Percentiles rank a stretch among this genome's conserved stretches.
phyloP scores from a whole-genome alignment of 92 coral and sea anemone genomes.

The Zoanthus sansibaricus region DNA sequence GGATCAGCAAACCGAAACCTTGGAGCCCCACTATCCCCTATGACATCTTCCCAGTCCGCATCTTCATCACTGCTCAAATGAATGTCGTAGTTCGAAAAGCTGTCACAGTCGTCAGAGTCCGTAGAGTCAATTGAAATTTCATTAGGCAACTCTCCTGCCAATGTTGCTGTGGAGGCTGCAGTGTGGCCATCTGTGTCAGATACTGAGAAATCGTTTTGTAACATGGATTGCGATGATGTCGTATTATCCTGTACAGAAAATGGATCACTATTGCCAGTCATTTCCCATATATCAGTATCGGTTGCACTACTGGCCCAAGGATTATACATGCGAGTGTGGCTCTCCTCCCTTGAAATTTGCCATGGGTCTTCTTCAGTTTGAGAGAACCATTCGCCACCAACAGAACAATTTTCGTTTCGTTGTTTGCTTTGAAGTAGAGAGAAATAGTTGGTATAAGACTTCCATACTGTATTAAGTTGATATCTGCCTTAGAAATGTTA shows the following conservation, averaged over 20 bases:
- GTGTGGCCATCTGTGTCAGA: too few species aligned
- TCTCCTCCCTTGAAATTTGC: slow-evolving; percentile 48
- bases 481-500: too few species aligned
- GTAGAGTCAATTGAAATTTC: slow-evolving; percentile 34
- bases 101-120: slow-evolving; percentile 41
- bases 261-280: slow-evolving; percentile 45
- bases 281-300: slow-evolving; percentile 55
- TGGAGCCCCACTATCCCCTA: slow-evolving; percentile 54
- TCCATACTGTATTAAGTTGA: too few species aligned
- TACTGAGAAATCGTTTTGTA: too few species aligned
- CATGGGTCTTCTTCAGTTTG: slow-evolving; percentile 58
- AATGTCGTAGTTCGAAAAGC: slow-evolving; percentile 54
- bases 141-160: slow-evolving; percentile 7
- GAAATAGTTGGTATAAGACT: neutral
- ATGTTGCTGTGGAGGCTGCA: slow-evolving; percentile 2
- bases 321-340: slow-evolving; percentile 47
- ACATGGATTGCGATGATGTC: too few species aligned
- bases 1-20: slow-evolving; percentile 67
- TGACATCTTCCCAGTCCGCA: slow-evolving; percentile 60
- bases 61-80: slow-evolving; percentile 54
- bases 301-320: slow-evolving; percentile 53
- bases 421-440: slow-evolving; percentile 65
- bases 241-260: neutral
- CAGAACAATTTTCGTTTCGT: slow-evolving; percentile 40
- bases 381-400: slow-evolving; percentile 56